Evolutionary conservation across 2,888 invertebrate genomes (phyloP).

Genomic region (Pristionchus japonicus): DNA sequence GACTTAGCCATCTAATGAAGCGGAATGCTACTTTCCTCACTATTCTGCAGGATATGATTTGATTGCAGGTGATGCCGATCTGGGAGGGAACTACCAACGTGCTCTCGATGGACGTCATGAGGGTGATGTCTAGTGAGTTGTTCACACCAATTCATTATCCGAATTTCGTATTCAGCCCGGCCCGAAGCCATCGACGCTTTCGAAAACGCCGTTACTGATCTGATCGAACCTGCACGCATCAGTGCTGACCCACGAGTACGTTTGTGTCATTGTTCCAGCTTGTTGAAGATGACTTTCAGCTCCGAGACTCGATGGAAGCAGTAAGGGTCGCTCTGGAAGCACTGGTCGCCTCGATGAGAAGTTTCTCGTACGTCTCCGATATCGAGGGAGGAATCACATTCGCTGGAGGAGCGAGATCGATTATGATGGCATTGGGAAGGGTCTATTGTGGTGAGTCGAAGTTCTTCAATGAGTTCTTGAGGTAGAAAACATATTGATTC

Average conservation of each 20-base stretch:
- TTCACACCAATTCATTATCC: no score
- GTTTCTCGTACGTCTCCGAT: conserved; percentile 15
- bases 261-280: no score
- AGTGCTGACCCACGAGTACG: neutral
- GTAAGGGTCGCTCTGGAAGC: neutral
- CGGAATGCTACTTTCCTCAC: no score
- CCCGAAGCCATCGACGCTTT: neutral
- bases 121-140: conserved; percentile 74
- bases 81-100: conserved; percentile 81
- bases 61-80: conserved; percentile 78
- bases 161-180: neutral
- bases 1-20: no score
- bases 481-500: no score
- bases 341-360: neutral
- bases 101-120: conserved; percentile 79
- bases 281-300: neutral
- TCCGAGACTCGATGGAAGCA: neutral
- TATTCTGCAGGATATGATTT: neutral
- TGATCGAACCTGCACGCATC: neutral
- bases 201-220: neutral
- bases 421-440: conserved; percentile 12
- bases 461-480: no score
- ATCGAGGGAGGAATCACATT: neutral
- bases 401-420: conserved; percentile 11
- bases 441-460: conserved; percentile 33